phyloP scores from a whole-genome alignment of 2,113 vertebrate genomes.

The Kryptolebias marmoratus region DNA sequence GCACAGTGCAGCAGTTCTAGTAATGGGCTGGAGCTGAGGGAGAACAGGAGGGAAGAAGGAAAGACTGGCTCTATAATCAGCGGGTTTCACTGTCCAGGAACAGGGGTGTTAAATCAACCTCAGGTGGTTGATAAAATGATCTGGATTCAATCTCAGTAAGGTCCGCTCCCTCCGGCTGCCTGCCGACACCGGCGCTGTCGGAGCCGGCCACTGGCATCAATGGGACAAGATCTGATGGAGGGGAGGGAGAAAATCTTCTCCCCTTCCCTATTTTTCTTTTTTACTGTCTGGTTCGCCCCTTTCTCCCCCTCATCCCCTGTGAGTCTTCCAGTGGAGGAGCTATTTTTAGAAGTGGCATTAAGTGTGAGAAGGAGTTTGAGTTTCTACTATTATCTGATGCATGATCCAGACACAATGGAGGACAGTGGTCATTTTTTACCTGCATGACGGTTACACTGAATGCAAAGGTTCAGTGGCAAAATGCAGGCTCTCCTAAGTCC shows the following conservation, averaged over 20 bases:
- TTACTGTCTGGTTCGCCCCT: constrained; percentile 30
- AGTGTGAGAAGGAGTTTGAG: constrained; percentile 56
- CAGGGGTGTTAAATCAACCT: constrained; percentile 75
- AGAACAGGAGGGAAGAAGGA: constrained; percentile 40
- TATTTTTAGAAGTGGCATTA: constrained; percentile 67
- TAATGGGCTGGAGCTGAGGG: constrained; percentile 64
- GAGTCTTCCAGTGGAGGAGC: constrained; percentile 53
- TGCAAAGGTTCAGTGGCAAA: constrained; percentile 28
- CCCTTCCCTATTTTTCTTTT: constrained; percentile 4
- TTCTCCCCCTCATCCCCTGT: constrained; percentile 35
- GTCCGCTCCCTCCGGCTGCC: constrained; percentile 49
- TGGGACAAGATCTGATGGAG: constrained; percentile 66
- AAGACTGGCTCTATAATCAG: constrained; percentile 68
- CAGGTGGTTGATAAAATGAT: constrained; percentile 77
- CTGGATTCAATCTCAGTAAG: constrained; percentile 65
- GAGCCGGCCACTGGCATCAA: constrained; percentile 36
- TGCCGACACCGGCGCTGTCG: constrained; percentile 33
- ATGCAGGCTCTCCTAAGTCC: constrained; percentile 37
- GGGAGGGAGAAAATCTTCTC: constrained; percentile 55
- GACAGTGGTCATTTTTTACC: constrained; percentile 36
- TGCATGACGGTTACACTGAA: constrained; percentile 41
- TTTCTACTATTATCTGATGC: constrained; percentile 57
- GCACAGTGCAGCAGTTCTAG: constrained; percentile 44
- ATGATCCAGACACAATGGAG: constrained; percentile 23
- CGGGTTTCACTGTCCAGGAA: constrained; percentile 58